Evolutionary conservation across 2,113 vertebrate genomes (phyloP).

Genomic region (Otus sunia): DNA sequence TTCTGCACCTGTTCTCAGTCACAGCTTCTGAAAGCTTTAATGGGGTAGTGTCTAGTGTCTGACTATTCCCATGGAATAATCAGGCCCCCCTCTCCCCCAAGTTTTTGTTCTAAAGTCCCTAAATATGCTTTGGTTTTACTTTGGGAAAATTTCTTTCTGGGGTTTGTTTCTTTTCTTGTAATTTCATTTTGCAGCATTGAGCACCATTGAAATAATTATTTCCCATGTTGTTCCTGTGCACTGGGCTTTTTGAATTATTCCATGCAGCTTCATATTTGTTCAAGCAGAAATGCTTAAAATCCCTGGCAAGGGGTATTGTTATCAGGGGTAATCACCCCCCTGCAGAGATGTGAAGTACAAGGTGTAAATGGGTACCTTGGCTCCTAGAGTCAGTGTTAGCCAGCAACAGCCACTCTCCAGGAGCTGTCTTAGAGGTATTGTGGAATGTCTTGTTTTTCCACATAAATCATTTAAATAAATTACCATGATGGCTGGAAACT

Average conservation of each 20-base stretch:
- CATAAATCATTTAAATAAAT: constrained; percentile 72
- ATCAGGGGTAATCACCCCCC: constrained; percentile 73
- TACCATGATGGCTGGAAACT: constrained; percentile 40
- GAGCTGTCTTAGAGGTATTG: constrained; percentile 30
- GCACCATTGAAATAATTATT: constrained; percentile 20
- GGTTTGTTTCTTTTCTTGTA: background rate
- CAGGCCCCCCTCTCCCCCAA: accelerated
- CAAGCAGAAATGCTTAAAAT: constrained; percentile 32
- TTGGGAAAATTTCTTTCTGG: background rate
- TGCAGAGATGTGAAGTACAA: background rate
- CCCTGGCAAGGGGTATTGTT: background rate
- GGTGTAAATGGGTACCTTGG: background rate
- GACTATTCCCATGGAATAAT: background rate
- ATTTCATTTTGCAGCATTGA: background rate
- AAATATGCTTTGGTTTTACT: background rate
- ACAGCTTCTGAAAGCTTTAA: background rate
- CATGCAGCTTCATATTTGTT: constrained; percentile 22
- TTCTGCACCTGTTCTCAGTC: constrained; percentile 7
- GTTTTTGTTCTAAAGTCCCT: background rate
- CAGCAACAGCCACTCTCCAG: constrained; percentile 44
- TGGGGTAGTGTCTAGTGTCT: background rate
- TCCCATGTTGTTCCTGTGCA: constrained; percentile 12
- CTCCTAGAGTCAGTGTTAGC: background rate
- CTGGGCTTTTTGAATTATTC: constrained; percentile 29
- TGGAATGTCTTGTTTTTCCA: constrained; percentile 69